Conservation (phyloP, 2,888 invertebrate genomes). For the Falcaria lacertinaria region DNA sequence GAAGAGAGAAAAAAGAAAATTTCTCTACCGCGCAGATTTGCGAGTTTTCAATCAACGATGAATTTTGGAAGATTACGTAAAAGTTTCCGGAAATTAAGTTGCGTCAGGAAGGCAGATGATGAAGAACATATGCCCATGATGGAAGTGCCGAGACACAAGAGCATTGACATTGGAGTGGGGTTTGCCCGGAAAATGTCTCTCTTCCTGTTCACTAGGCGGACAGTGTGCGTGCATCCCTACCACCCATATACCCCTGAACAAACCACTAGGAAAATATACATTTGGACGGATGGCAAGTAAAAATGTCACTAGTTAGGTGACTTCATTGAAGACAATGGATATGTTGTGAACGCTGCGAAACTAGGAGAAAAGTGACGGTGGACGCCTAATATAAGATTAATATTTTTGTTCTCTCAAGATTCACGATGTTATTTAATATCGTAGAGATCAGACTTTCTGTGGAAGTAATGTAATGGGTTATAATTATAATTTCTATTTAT, state of each 20-base stretch:
- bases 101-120: constrained; percentile 41
- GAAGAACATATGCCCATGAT: constrained; percentile 48
- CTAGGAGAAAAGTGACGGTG: too few relatives aligned
- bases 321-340: neutral
- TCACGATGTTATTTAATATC: too few relatives aligned
- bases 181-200: constrained; percentile 61
- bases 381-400: too few relatives aligned
- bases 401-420: too few relatives aligned
- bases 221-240: constrained; percentile 66
- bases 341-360: neutral
- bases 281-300: constrained; percentile 44
- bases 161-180: constrained; percentile 66
- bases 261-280: constrained; percentile 60
- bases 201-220: constrained; percentile 61
- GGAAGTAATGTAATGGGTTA: too few relatives aligned
- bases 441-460: too few relatives aligned
- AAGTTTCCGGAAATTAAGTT: constrained; percentile 51
- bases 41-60: constrained; percentile 38
- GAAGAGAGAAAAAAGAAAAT: constrained; percentile 21
- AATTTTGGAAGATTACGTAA: constrained; percentile 44
- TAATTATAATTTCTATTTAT: too few relatives aligned
- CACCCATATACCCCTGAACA: constrained; percentile 69
- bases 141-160: constrained; percentile 58
- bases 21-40: constrained; percentile 34
- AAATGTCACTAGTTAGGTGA: neutral